Percentiles rank a stretch among this genome's conserved stretches.
Conservation (phyloP, 2,797 vertebrate genomes). For the Halcyon badia region DNA sequence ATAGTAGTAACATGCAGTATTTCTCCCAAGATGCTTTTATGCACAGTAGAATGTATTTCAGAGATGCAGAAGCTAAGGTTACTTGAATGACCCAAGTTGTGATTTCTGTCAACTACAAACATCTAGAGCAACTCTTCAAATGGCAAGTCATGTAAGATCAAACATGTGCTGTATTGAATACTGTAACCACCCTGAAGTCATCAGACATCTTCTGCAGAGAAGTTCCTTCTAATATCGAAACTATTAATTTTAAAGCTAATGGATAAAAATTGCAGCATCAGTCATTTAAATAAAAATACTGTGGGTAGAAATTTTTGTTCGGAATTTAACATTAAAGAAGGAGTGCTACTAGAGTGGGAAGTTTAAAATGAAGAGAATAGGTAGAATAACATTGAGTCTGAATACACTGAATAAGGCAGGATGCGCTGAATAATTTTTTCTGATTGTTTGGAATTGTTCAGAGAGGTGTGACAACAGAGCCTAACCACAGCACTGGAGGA, state of each 20-base stretch:
- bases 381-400: neutral
- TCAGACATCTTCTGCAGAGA: neutral
- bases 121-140: neutral
- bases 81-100: neutral
- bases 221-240: neutral
- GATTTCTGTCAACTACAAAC: neutral
- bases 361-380: neutral
- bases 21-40: neutral
- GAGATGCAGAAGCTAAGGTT: neutral
- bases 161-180: neutral
- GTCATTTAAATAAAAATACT: neutral
- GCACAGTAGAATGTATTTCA: neutral
- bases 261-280: neutral
- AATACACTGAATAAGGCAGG: neutral
- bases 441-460: neutral
- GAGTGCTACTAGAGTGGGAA: neutral
- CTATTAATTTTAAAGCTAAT: neutral
- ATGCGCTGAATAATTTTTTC: neutral
- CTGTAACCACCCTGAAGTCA: neutral
- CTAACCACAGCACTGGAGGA: neutral
- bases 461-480: neutral
- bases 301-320: neutral
- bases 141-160: neutral
- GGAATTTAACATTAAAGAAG: neutral
- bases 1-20: neutral